Evolutionary conservation across 2,797 vertebrate genomes (phyloP).

Genomic region (Champsocephalus esox): DNA sequence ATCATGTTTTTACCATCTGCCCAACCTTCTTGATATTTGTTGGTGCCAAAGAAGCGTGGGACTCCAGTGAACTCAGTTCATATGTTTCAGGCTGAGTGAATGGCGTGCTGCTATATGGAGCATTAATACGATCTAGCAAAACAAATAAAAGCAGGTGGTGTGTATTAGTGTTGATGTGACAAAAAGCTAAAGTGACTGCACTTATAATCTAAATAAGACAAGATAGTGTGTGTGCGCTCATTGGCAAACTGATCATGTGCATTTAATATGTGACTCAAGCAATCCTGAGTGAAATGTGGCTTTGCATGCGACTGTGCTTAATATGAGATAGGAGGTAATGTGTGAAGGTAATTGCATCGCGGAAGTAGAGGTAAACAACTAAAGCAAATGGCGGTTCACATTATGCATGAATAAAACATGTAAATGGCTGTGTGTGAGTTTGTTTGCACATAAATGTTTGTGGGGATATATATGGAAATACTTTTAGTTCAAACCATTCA

Average conservation of each 20-base stretch:
- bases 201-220: background rate
- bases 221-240: background rate
- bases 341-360: slow-evolving; percentile 13
- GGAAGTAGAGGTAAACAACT: slow-evolving; percentile 22
- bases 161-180: slow-evolving; percentile 23
- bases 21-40: slow-evolving; percentile 35
- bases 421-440: slow-evolving; percentile 5
- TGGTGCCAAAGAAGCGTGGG: slow-evolving; percentile 48
- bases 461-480: background rate
- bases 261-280: background rate
- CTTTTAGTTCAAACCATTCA: background rate
- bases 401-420: slow-evolving; percentile 18
- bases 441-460: slow-evolving; percentile 1
- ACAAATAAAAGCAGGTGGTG: background rate
- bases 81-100: slow-evolving; percentile 30
- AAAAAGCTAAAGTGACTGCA: slow-evolving; percentile 4
- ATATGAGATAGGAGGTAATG: slow-evolving; percentile 12
- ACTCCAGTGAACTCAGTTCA: slow-evolving; percentile 42
- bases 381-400: slow-evolving; percentile 18
- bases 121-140: slow-evolving; percentile 24
- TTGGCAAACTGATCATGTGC: slow-evolving; percentile 13
- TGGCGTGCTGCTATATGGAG: slow-evolving; percentile 25
- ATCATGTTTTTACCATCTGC: slow-evolving; percentile 57
- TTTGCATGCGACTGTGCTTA: slow-evolving; percentile 10
- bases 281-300: background rate